Evolutionary conservation across 2,888 invertebrate species (phyloP).

Genomic region (Polymixis lichenea): DNA sequence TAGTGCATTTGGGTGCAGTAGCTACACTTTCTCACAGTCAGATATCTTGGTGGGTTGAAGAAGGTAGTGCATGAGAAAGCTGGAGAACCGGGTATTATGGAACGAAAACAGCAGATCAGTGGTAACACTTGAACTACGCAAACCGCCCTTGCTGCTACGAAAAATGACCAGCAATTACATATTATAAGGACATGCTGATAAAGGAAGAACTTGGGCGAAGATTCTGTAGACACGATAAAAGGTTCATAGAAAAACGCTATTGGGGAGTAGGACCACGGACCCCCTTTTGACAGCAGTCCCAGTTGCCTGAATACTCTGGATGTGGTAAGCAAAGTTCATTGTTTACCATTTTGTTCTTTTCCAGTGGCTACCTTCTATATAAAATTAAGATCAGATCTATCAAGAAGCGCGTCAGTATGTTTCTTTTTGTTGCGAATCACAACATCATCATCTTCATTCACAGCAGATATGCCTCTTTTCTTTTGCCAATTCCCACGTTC

Average conservation of each 20-base stretch:
- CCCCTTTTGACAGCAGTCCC: no score
- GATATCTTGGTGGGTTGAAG: neutral
- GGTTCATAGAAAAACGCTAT: neutral
- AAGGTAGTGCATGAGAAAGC: neutral
- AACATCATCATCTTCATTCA: no score
- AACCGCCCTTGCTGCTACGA: neutral
- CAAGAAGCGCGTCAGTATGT: no score
- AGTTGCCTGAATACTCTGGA: no score
- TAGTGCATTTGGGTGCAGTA: conserved; percentile 8
- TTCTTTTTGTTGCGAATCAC: no score
- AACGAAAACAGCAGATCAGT: neutral
- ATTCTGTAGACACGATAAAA: neutral
- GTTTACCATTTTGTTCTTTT: no score
- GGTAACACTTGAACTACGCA: neutral
- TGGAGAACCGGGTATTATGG: neutral
- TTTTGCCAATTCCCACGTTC: no score
- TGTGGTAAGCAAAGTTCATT: no score
- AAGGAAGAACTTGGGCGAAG: neutral
- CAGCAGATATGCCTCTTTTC: no score
- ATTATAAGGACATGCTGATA: no score
- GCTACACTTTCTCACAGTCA: neutral
- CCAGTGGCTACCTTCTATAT: no score
- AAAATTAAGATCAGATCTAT: no score
- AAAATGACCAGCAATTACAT: neutral
- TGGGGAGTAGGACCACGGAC: neutral